Base-by-base conservation (phyloP, 2,113 vertebrate species). In the Mobula hypostoma region DNA sequence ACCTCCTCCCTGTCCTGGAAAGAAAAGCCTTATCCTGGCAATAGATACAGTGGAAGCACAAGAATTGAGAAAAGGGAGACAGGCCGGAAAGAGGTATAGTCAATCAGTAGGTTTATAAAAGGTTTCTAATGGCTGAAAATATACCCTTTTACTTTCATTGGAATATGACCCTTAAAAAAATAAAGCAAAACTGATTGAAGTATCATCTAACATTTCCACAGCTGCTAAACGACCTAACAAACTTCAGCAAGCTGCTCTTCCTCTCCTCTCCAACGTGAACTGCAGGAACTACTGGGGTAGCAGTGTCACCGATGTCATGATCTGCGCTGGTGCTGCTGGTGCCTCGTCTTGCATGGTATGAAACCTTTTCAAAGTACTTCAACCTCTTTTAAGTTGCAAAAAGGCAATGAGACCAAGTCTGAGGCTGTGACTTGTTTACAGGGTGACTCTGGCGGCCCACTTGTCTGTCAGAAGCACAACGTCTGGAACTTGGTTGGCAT, bases 331-430 rank as follows among this genome's bases (percentile, higher is more conserved):
- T 0, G 98, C 96, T 3, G 95, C 96, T 0, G 98, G 98, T 0
- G 95, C 78, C 32, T 97, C 98, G 48, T 98, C 98, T 79, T 98
- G 98, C 97, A 98, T 97, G 97, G 98, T 98, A 95, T 21, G 94
- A 56, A 56, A 17, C 40, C 56, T 2, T 29, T 56, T 4, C 1
- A 27, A 93, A 70, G 70, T 40, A 27, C 48, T 56, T 93, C 0
- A 93, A 56, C 19, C 91, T 93, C 74, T 32, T 32, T 70, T 21
- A 17, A 12, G 9, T 93, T 72, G 24, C 14, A 3, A 19, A 82
- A 74, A 93, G 6, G 36, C 36, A 70, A 32, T 17, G 24, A 74
- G 40, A 93, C 58, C 32, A 90, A 90, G 2, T 5, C 24, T 15
- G 76, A 11, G 29, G 36, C 9, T 87, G 14, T 66, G 2, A 32